Conservation (phyloP, 2,797 vertebrate genomes). For the Pseudochromis fuscus region DNA sequence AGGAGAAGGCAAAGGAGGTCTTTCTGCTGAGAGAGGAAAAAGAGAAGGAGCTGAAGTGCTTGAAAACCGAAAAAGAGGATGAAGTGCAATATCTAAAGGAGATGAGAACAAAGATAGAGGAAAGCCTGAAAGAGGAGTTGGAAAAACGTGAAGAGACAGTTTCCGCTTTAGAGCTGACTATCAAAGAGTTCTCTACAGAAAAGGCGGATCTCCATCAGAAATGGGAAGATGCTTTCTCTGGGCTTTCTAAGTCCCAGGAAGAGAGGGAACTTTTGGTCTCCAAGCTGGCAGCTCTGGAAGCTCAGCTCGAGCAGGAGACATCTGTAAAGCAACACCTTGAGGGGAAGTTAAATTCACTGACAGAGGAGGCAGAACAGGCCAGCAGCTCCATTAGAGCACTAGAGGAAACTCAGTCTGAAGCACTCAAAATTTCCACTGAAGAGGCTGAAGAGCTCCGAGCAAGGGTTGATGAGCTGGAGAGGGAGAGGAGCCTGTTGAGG, state of each 20-base stretch:
- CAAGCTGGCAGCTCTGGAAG: constrained; percentile 74
- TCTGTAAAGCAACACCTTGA: constrained; percentile 80
- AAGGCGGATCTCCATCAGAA: constrained; percentile 81
- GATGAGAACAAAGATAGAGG: constrained; percentile 69
- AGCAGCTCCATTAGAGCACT: constrained; percentile 71
- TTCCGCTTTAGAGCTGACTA: constrained; percentile 76
- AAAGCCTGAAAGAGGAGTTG: constrained; percentile 71
- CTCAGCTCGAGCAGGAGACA: constrained; percentile 77
- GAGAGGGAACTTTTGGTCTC: constrained; percentile 71
- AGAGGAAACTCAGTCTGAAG: constrained; percentile 74
- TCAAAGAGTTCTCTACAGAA: constrained; percentile 73
- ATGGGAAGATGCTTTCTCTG: constrained; percentile 76
- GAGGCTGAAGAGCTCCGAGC: constrained; percentile 81
- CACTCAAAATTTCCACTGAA: constrained; percentile 55
- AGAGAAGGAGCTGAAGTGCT: constrained; percentile 64
- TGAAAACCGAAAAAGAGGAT: constrained; percentile 54
- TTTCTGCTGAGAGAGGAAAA: constrained; percentile 67
- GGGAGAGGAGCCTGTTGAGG: constrained; percentile 81
- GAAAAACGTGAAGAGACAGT: constrained; percentile 66
- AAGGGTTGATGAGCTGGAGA: constrained; percentile 76
- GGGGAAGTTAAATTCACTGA: constrained; percentile 68
- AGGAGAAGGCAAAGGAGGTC: constrained; percentile 66
- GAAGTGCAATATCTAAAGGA: constrained; percentile 51
- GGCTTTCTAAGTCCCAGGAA: constrained; percentile 73
- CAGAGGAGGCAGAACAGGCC: constrained; percentile 76